These are phyloP conservation scores for Pyrocoelia pectoralis DNA, from an alignment of 2,888 invertebrate species.

Conservation along the genomic window DNA sequence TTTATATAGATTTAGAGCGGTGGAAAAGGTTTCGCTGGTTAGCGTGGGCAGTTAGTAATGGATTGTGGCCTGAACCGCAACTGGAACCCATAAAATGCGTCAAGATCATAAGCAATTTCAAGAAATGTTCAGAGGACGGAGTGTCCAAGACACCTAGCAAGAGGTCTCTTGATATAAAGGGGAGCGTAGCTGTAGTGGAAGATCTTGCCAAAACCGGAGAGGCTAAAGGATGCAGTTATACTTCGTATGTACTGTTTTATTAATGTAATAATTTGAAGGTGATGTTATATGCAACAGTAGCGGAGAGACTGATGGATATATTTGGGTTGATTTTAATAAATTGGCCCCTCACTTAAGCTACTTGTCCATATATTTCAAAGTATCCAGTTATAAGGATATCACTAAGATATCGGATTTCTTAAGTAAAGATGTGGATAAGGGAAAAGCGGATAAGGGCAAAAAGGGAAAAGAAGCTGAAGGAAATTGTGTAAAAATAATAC, in stretches of 20 bases:
- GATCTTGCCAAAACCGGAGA: slow-evolving; percentile 22
- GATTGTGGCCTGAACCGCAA: slow-evolving; percentile 48
- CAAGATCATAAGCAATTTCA: slow-evolving; percentile 50
- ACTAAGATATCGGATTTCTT: slow-evolving; percentile 45
- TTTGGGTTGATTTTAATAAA: slow-evolving; percentile 52
- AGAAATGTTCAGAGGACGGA: slow-evolving; percentile 34
- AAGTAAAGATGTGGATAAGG: slow-evolving; percentile 26
- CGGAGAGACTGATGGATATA: slow-evolving; percentile 42
- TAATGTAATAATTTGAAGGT: not conserved
- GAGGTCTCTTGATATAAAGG: slow-evolving; percentile 33
- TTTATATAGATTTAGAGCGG: slow-evolving; percentile 48
- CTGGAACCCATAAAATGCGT: slow-evolving; percentile 47
- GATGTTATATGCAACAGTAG: not conserved
- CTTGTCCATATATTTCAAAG: slow-evolving; percentile 51
- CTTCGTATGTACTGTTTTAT: too few species aligned
- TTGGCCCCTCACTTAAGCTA: slow-evolving; percentile 42
- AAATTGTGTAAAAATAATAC: slow-evolving; percentile 34
- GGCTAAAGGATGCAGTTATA: slow-evolving; percentile 21
- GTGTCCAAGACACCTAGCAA: slow-evolving; percentile 34
- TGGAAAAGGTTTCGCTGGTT: slow-evolving; percentile 62
- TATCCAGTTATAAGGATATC: slow-evolving; percentile 46
- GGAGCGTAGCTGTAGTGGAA: slow-evolving; percentile 32
- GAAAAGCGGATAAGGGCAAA: slow-evolving; percentile 25
- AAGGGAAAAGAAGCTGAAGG: slow-evolving; percentile 22
- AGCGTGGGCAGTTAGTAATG: slow-evolving; percentile 58